Evolutionary conservation across 1,140 invertebrate species (phyloP).

Genomic region (Platorchestia sp.): DNA sequence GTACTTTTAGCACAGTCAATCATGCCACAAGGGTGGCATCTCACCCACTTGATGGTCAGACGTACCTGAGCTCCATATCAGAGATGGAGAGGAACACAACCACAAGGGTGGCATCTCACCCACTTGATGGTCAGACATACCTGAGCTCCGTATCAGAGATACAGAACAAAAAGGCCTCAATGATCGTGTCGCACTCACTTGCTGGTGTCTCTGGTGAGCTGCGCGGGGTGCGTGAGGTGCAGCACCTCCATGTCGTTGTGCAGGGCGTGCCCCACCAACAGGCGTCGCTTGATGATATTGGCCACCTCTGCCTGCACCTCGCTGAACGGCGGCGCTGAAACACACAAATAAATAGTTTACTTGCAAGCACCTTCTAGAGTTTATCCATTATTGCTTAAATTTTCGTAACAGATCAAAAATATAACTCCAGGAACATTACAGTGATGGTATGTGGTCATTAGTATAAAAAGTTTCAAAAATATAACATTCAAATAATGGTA

Average conservation of each 20-base stretch:
- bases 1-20: too few relatives aligned
- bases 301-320: slow-evolving; percentile 6
- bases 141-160: neutral
- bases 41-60: too few relatives aligned
- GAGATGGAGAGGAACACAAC: neutral
- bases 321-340: slow-evolving; percentile 20
- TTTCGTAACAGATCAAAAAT: neutral
- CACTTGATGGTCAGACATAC: too few relatives aligned
- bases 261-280: slow-evolving; percentile 19
- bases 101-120: neutral
- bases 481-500: too few relatives aligned
- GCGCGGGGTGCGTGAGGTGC: neutral
- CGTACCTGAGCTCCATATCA: too few relatives aligned
- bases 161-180: neutral
- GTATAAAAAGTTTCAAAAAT: neutral
- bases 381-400: too few relatives aligned
- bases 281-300: neutral
- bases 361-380: too few relatives aligned
- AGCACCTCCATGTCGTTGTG: neutral
- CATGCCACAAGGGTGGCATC: too few relatives aligned
- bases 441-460: neutral
- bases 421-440: neutral
- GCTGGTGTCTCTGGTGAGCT: neutral
- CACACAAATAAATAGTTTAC: neutral
- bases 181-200: neutral